These are phyloP conservation scores for Cyclopterus lumpus DNA, from an alignment of 2,797 vertebrate genomes.

Conservation along the genomic window DNA sequence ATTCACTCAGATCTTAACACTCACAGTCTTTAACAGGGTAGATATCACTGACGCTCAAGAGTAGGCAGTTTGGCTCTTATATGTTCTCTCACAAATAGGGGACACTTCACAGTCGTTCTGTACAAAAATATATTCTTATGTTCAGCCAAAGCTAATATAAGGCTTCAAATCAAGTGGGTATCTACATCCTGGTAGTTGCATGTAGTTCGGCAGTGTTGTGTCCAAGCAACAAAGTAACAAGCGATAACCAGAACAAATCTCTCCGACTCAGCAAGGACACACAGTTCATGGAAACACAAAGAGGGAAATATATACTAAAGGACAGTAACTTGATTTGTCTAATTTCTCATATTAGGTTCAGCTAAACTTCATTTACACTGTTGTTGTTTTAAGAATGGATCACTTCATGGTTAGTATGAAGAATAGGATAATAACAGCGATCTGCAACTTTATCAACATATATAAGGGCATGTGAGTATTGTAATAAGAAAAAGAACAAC, in stretches of 20 bases:
- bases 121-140: not conserved
- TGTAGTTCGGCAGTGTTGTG: not conserved
- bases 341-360: not conserved
- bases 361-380: not conserved
- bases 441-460: not conserved
- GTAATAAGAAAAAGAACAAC: not conserved
- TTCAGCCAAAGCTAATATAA: not conserved
- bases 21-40: slow-evolving; percentile 10
- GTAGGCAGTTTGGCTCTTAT: not conserved
- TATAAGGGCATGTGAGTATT: not conserved
- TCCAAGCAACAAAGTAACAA: not conserved
- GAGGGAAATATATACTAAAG: not conserved
- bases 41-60: not conserved
- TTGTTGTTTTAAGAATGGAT: not conserved
- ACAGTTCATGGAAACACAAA: not conserved
- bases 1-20: slow-evolving; percentile 31
- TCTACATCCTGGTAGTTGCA: not conserved
- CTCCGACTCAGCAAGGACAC: not conserved
- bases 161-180: not conserved
- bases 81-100: not conserved
- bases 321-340: not conserved
- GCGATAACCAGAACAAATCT: not conserved
- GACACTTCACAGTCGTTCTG: not conserved
- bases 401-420: not conserved
- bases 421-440: not conserved